Conservation (phyloP, 1,140 invertebrate genomes). For the Cotesia vestalis region DNA sequence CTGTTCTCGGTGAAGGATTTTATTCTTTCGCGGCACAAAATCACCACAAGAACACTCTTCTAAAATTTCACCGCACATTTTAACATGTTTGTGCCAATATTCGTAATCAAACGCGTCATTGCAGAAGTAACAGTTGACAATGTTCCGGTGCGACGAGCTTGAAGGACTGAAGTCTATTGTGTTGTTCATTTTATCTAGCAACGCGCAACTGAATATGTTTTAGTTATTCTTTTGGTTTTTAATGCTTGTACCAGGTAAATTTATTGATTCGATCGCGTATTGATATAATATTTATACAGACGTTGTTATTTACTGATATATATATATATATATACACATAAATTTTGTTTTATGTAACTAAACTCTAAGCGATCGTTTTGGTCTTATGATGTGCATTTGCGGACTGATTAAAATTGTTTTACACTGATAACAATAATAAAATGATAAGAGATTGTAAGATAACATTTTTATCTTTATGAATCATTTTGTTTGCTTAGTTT, state of each 20-base stretch:
- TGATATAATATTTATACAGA: neutral
- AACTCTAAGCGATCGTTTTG: no score
- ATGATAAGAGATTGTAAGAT: no score
- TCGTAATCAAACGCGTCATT: slow-evolving; percentile 70
- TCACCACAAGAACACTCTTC: slow-evolving; percentile 75
- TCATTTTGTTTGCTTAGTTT: no score
- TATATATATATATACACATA: no score
- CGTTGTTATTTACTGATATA: neutral
- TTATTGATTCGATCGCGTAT: slow-evolving; percentile 3
- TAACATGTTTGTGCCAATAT: slow-evolving; percentile 69
- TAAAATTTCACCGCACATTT: slow-evolving; percentile 73
- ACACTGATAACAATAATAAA: no score
- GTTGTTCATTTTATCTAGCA: neutral
- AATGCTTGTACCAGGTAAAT: neutral
- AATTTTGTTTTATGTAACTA: no score
- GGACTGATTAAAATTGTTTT: no score
- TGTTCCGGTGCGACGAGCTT: neutral
- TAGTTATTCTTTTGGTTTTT: neutral
- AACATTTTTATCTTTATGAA: no score
- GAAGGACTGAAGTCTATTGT: neutral
- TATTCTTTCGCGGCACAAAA: slow-evolving; percentile 71
- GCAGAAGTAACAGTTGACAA: slow-evolving; percentile 69
- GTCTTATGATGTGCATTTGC: no score
- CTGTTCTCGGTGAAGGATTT: slow-evolving; percentile 68
- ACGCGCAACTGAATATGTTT: neutral